Conservation (phyloP, 1,140 invertebrate genomes). For the Ooceraea biroi region DNA sequence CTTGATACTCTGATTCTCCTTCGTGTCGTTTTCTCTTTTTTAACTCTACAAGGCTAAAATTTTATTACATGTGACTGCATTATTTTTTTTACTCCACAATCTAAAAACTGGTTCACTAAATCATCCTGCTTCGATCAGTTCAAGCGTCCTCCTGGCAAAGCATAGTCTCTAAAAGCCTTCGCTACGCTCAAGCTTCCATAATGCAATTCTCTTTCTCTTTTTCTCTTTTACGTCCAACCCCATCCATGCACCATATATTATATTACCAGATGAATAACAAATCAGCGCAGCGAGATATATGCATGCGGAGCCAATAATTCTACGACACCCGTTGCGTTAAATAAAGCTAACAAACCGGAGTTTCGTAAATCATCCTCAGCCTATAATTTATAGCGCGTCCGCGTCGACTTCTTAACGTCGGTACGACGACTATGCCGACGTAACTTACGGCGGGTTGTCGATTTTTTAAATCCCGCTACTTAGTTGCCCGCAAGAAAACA, state of each 20-base stretch:
- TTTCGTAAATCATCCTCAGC: conserved; percentile 47
- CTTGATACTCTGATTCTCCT: too few relatives aligned
- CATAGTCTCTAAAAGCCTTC: neutral
- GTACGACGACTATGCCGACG: conserved; percentile 18
- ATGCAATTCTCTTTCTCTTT: neutral
- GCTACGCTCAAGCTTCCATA: neutral
- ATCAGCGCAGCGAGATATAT: conserved; percentile 45
- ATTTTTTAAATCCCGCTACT: conserved; percentile 43
- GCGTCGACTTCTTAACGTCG: conserved; percentile 43
- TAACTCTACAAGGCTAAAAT: too few relatives aligned
- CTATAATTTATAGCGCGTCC: conserved; percentile 52
- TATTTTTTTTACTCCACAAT: neutral
- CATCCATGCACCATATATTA: neutral
- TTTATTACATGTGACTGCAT: too few relatives aligned
- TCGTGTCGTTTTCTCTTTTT: too few relatives aligned
- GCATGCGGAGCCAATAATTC: conserved; percentile 40
- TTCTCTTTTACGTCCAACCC: neutral
- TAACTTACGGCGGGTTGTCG: conserved; percentile 62
- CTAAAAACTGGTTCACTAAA: conserved; percentile 20
- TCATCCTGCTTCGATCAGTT: neutral
- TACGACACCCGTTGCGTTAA: conserved; percentile 38
- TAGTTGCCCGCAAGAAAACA: conserved; percentile 60
- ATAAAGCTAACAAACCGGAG: conserved; percentile 47
- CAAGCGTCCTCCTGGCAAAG: conserved; percentile 5
- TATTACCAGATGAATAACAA: conserved; percentile 63